These are phyloP conservation scores for Altica lythri DNA, from an alignment of 2,888 invertebrate species.

Conservation along the genomic window DNA sequence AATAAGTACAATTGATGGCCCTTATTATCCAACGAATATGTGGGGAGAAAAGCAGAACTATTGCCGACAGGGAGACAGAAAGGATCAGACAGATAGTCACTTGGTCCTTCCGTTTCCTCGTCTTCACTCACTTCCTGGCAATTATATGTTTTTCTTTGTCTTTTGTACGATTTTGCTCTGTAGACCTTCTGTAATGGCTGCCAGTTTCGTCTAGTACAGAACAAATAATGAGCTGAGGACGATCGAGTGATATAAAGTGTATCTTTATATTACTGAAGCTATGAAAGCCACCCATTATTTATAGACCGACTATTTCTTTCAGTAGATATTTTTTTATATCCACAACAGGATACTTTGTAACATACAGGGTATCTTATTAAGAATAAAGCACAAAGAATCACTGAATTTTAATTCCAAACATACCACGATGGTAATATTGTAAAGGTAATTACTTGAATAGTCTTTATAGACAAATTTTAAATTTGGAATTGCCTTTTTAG, in stretches of 20 bases:
- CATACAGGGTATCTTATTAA: no score
- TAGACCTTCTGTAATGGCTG: conserved; percentile 40
- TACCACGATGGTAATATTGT: no score
- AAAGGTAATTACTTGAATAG: no score
- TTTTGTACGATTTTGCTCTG: conserved; percentile 43
- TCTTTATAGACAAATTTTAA: no score
- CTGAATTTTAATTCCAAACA: no score
- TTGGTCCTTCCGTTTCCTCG: conserved; percentile 46
- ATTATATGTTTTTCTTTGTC: conserved; percentile 49
- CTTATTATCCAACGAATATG: conserved; percentile 22
- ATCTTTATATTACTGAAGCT: conserved; percentile 36
- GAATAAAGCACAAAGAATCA: no score
- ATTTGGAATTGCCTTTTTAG: no score
- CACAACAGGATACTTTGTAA: no score
- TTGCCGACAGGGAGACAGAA: conserved; percentile 44
- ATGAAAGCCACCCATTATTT: conserved; percentile 33
- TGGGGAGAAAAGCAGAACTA: conserved; percentile 27
- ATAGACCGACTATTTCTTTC: conserved; percentile 27
- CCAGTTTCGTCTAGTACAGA: conserved; percentile 39
- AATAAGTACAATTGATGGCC: conserved; percentile 17
- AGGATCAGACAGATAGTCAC: conserved; percentile 47
- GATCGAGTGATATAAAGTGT: conserved; percentile 40
- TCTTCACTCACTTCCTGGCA: conserved; percentile 43
- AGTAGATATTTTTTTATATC: conserved; percentile 24
- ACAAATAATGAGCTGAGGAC: conserved; percentile 42